Base-by-base conservation (phyloP, 1,140 invertebrate species). In the Dinoponera quadriceps region DNA sequence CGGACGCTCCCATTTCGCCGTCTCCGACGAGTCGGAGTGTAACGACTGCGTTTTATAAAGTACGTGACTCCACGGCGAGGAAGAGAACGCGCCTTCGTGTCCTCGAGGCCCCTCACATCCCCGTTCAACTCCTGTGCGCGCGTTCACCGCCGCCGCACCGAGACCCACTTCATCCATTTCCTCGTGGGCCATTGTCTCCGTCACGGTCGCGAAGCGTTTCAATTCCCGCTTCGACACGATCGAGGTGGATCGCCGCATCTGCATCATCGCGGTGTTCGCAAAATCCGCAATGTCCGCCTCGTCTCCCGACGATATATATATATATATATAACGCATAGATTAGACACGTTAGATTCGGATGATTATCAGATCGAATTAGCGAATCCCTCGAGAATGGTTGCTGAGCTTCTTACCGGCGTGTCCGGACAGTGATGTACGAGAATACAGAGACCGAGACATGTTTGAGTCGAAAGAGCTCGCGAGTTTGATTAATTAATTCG, bases 1-100 rank as follows among this genome's bases (percentile, higher is more conserved):
- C 63, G 65, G 51, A 80, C 88, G 74, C 82, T 57, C 33, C 65
- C 55, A 48, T 65, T 62, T 63, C 51, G 81, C 33, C 62, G 78
- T 72, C 83, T 81, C 63, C 81, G 68, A 48, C 81, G 55, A n/a
- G n/a, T 74, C 60, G 27, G n/a, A n/a, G 77, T 65, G 63, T 86
- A 57, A 81, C 78, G 75, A 65, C 63, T 77, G 81, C 82, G 72
- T 87, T 90, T 89, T 84, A 89, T 88, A 88, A 85, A 89, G 69
- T 87, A 89, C 87, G 85, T 84, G 85, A 87, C 87, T 88, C 73
- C 57, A 59, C 33, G 54, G 20, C 48, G 22, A 25, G 49, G 54
- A n/a, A n/a, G n/a, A n/a, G n/a, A n/a, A 73, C 82, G 82, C 65
- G 85, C 80, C 62, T 63, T 51, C 18, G 44, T 55, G 29, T 60